Conservation (phyloP, 2,113 vertebrate species). For the Condylura cristata region DNA sequence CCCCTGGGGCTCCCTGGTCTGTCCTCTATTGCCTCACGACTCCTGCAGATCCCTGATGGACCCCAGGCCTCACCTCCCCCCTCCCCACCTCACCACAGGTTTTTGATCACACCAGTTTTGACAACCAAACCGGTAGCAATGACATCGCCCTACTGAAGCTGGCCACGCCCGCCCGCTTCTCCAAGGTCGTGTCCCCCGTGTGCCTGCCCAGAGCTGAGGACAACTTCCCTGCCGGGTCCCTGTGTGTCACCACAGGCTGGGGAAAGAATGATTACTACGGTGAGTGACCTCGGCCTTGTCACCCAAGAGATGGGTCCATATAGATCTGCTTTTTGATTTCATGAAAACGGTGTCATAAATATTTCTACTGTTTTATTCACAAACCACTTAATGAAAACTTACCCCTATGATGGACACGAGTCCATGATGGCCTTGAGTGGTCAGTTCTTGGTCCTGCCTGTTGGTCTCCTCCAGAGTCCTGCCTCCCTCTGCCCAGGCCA, state of each 20-base stretch:
- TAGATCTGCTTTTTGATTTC: neutral
- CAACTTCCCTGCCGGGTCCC: conserved; percentile 83
- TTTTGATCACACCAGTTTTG: conserved; percentile 88
- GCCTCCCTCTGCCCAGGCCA: neutral
- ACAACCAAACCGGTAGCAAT: conserved; percentile 82
- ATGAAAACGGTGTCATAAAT: neutral
- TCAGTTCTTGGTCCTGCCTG: neutral
- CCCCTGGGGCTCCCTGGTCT: neutral
- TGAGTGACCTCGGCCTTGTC: conserved; percentile 55
- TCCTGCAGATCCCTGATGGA: fast-evolving
- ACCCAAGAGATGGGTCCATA: fast-evolving
- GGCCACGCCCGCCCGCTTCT: conserved; percentile 80
- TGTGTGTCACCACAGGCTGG: conserved; percentile 90
- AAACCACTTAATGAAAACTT: neutral
- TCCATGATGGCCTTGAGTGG: no score
- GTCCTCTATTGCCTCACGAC: no score
- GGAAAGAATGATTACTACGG: conserved; percentile 86
- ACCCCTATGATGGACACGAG: no score
- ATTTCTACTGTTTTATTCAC: neutral
- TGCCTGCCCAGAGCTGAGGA: conserved; percentile 84
- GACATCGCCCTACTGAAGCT: conserved; percentile 91
- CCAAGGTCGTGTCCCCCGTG: conserved; percentile 84
- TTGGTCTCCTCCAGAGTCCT: fast-evolving
- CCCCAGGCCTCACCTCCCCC: conserved; percentile 67
- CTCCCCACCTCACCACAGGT: conserved; percentile 84